Percentiles rank a stretch among this genome's conserved stretches.
phyloP scores from a whole-genome alignment of 2,113 vertebrate genomes.

The Onychostoma macrolepis region DNA sequence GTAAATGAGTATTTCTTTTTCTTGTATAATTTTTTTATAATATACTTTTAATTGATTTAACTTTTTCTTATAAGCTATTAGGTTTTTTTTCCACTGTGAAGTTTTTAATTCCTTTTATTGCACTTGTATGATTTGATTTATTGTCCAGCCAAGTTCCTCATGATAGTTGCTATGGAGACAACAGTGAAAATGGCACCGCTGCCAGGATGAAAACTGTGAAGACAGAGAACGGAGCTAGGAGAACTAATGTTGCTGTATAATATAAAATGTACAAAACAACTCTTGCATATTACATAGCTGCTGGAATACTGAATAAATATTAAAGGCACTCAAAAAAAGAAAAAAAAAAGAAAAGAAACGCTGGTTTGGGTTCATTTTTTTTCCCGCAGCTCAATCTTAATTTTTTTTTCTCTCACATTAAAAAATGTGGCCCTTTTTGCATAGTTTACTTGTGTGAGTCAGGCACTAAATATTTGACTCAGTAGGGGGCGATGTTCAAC shows the following conservation, averaged over 20 bases:
- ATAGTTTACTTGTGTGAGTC: not conserved
- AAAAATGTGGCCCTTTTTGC: not conserved
- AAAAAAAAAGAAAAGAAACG: not conserved
- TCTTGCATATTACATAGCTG: constrained; percentile 64
- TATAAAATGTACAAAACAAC: constrained; percentile 61
- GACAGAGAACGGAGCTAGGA: constrained; percentile 46
- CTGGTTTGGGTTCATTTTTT: constrained; percentile 12
- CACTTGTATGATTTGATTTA: constrained; percentile 57
- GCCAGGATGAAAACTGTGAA: constrained; percentile 49
- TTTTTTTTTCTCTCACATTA: not conserved
- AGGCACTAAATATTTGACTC: not conserved
- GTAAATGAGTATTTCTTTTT: constrained; percentile 51
- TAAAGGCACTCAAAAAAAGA: constrained; percentile 48
- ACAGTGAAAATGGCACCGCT: constrained; percentile 46
- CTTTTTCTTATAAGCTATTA: constrained; percentile 51
- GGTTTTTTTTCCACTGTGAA: constrained; percentile 54
- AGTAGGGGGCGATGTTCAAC: constrained; percentile 12
- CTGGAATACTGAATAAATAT: constrained; percentile 62
- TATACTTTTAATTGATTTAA: constrained; percentile 43
- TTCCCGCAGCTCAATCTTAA: not conserved
- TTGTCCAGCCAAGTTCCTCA: constrained; percentile 41
- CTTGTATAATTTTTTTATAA: constrained; percentile 53
- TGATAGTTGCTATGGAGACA: constrained; percentile 51
- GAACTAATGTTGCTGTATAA: constrained; percentile 57
- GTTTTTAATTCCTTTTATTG: constrained; percentile 51